These are phyloP conservation scores for Psittacula cyanocephala DNA, from an alignment of 2,113 vertebrate genomes.

Conservation along the genomic window DNA sequence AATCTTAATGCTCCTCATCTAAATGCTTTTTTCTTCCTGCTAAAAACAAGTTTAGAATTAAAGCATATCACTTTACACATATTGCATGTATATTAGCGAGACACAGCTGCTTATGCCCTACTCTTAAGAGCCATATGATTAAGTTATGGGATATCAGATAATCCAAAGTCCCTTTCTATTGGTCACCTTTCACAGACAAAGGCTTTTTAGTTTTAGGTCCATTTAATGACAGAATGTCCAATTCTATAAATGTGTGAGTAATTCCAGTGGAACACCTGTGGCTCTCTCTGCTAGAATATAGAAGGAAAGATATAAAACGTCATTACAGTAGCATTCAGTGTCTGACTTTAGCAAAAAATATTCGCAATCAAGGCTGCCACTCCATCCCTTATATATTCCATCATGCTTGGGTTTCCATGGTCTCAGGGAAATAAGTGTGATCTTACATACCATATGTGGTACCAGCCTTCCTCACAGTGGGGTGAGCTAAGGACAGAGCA, in stretches of 20 bases:
- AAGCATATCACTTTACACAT: conserved; percentile 99
- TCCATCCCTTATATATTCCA: conserved; percentile 31
- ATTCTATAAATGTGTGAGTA: conserved; percentile 94
- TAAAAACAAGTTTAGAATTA: conserved; percentile 97
- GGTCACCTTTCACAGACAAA: conserved; percentile 81
- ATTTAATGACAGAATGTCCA: conserved; percentile 97
- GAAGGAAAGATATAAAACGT: conserved; percentile 65
- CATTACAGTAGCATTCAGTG: conserved; percentile 50
- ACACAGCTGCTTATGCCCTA: conserved; percentile 95
- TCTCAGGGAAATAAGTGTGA: conserved; percentile 31
- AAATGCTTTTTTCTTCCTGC: conserved; percentile 95
- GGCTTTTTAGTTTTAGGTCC: conserved; percentile 96
- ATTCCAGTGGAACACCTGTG: conserved; percentile 98
- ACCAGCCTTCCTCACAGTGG: conserved; percentile 3
- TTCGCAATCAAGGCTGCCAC: conserved; percentile 46
- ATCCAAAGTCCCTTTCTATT: conserved; percentile 85
- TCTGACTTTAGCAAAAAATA: conserved; percentile 41
- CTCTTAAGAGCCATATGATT: conserved; percentile 99
- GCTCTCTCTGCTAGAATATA: conserved; percentile 74
- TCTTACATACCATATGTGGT: background rate
- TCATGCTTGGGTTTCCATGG: background rate
- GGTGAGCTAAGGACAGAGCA: conserved; percentile 29
- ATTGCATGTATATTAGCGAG: conserved; percentile 97
- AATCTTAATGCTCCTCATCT: conserved; percentile 92
- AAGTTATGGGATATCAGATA: conserved; percentile 99